Evolutionary conservation across 2,113 vertebrate species (phyloP).

Genomic region (Probosciger aterrimus): DNA sequence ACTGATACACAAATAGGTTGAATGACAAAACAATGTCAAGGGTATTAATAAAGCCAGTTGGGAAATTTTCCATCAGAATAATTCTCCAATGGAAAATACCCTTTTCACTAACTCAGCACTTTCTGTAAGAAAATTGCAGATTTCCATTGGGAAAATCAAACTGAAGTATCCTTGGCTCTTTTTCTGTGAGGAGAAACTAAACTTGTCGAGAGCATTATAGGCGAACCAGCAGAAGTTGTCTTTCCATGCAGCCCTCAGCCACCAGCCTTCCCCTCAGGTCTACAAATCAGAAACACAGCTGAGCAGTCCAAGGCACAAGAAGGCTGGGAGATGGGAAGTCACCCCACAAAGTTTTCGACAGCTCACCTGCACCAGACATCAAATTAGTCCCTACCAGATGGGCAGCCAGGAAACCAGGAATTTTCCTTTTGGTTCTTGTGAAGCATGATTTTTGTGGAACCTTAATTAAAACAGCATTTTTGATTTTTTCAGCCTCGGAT

Average conservation of each 20-base stretch:
- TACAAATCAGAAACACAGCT: neutral
- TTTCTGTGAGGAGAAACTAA: neutral
- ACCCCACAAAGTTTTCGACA: neutral
- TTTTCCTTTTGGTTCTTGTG: neutral
- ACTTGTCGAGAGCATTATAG: neutral
- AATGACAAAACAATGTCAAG: conserved; percentile 64
- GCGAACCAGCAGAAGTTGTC: neutral
- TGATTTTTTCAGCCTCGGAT: neutral
- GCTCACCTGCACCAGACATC: neutral
- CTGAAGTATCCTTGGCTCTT: conserved; percentile 20
- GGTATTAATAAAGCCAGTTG: conserved; percentile 56
- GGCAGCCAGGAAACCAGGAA: neutral
- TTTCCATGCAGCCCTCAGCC: neutral
- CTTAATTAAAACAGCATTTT: neutral
- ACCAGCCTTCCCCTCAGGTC: neutral
- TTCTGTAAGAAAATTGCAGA: conserved; percentile 31
- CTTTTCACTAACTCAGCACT: conserved; percentile 42
- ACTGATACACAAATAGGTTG: conserved; percentile 39
- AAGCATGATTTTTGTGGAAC: neutral
- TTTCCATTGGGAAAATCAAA: conserved; percentile 38
- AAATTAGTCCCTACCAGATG: neutral
- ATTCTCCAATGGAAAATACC: conserved; percentile 29
- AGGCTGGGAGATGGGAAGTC: neutral
- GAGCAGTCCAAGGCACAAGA: neutral
- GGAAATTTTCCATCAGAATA: conserved; percentile 58